Base-by-base conservation (phyloP, 2,113 vertebrate genomes). In the Dermatemys mawii region DNA sequence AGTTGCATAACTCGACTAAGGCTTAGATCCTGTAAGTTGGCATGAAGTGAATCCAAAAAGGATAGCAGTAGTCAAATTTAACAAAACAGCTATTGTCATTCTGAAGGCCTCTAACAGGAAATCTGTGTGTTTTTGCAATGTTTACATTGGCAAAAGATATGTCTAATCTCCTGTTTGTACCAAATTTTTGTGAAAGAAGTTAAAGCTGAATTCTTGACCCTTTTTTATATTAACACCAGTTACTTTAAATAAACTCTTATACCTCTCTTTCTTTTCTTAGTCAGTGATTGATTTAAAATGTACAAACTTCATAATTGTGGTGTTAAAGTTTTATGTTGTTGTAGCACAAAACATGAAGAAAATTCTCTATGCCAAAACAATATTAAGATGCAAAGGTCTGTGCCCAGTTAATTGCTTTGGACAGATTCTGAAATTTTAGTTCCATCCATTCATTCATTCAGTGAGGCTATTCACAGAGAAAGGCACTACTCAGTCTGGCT, bases 171-270 rank as follows among this genome's bases (percentile, higher is more conserved):
- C 76, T 73, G 27, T n/a, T 93, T 84, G 3, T 90, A 41, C 83
- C 87, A 53, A 38, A 1, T 83, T 81, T 90, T 82, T 91, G 12
- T 86, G 46, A 87, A 41, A 49, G 35, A 90, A 92, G 55, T 85
- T 90, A 55, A 11, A 95, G 80, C 35, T 90, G 86, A 91, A 89
- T 94, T 96, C 7, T 94, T 60, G 3, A 4, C 46, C 17, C 41
- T 81, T 6, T 93, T 91, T 81, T 92, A 67, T 96, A 90, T 54
- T 10, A 95, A 41, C 91, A 76, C 94, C n/a, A 11, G n/a, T 95
- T 96, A 89, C 50, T 94, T 91, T 63, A 93, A 97, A 97, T 97
- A 97, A 97, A 97, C 5, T 67, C 32, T 13, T 63, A 54, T 41
- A 41, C 50, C 53, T 38, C 78, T 90, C 63, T 73, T 93, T 83